phyloP scores from a whole-genome alignment of 2,888 invertebrate genomes.

The Venustoraphidia nigricollis region DNA sequence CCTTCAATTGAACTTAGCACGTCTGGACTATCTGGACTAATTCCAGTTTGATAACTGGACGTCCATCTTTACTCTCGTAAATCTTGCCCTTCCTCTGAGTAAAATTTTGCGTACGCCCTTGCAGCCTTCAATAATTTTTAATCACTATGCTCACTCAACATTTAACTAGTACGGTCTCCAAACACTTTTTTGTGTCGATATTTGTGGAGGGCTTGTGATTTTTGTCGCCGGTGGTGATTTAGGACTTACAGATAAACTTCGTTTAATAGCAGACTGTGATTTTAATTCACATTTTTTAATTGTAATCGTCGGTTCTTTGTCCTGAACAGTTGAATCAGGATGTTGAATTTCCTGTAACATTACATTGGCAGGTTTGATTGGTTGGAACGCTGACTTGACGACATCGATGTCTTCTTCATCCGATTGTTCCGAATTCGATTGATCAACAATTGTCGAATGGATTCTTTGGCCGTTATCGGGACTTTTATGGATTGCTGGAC shows the following conservation, averaged over 20 bases:
- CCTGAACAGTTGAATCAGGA: slow-evolving; percentile 42
- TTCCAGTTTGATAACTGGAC: too few species aligned
- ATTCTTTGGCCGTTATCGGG: slow-evolving; percentile 34
- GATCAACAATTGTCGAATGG: slow-evolving; percentile 41
- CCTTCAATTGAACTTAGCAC: too few species aligned
- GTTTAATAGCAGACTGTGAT: slow-evolving; percentile 38
- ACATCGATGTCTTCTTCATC: slow-evolving; percentile 62
- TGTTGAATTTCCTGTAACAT: slow-evolving; percentile 36
- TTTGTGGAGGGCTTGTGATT: slow-evolving; percentile 18
- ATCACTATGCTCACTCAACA: too few species aligned
- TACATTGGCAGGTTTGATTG: slow-evolving; percentile 43
- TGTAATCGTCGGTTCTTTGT: slow-evolving; percentile 24
- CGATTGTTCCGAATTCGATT: slow-evolving; percentile 43
- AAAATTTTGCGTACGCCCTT: too few species aligned
- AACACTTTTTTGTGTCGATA: slow-evolving; percentile 47
- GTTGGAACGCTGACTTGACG: slow-evolving; percentile 59
- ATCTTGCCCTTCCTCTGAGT: too few species aligned
- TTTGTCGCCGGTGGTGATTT: slow-evolving; percentile 24
- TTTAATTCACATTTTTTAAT: slow-evolving; percentile 39
- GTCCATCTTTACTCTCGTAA: too few species aligned
- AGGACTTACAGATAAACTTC: slow-evolving; percentile 30
- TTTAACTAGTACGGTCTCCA: slow-evolving; percentile 53
- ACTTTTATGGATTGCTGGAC: slow-evolving; percentile 29
- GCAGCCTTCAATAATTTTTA: too few species aligned
- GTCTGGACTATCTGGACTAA: too few species aligned